phyloP scores from a whole-genome alignment of 2,113 vertebrate species.

The Bufo gargarizans region DNA sequence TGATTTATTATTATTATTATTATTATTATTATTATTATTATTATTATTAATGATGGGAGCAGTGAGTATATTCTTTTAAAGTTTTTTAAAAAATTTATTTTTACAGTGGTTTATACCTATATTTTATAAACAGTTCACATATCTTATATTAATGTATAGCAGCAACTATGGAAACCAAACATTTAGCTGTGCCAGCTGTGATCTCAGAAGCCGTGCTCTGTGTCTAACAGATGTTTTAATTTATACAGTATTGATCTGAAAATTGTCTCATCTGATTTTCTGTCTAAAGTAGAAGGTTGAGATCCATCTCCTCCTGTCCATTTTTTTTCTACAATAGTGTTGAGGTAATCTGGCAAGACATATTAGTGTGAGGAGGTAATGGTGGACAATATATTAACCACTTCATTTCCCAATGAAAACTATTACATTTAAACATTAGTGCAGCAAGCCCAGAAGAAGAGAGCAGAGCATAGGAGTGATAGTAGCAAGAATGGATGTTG shows the following conservation, averaged over 20 bases:
- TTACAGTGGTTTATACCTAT: neutral
- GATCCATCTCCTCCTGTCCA: conserved; percentile 9
- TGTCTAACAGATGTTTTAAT: conserved; percentile 49
- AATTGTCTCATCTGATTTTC: conserved; percentile 30
- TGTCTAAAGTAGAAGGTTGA: conserved; percentile 6
- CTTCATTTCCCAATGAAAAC: neutral
- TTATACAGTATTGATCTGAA: conserved; percentile 52
- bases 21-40: too few relatives aligned
- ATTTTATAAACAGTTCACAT: conserved; percentile 5
- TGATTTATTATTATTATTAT: too few relatives aligned
- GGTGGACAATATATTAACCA: neutral
- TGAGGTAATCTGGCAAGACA: conserved; percentile 7
- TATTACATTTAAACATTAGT: neutral
- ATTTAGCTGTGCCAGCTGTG: conserved; percentile 31
- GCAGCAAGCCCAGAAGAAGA: too few relatives aligned
- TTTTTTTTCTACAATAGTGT: neutral
- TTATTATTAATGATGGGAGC: too few relatives aligned
- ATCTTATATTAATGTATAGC: conserved; percentile 45
- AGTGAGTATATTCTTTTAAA: neutral
- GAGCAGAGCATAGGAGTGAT: too few relatives aligned
- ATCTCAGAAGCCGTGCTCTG: conserved; percentile 40
- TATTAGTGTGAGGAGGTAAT: neutral
- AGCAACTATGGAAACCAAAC: conserved; percentile 56
- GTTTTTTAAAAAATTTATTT: neutral
- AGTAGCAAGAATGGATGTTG: too few relatives aligned